Evolutionary conservation across 64 coral and sea anemone species (phyloP), one percentile per base, ranked within the genome.

Genomic region (Dendrophyllia cribrosa): DNA sequence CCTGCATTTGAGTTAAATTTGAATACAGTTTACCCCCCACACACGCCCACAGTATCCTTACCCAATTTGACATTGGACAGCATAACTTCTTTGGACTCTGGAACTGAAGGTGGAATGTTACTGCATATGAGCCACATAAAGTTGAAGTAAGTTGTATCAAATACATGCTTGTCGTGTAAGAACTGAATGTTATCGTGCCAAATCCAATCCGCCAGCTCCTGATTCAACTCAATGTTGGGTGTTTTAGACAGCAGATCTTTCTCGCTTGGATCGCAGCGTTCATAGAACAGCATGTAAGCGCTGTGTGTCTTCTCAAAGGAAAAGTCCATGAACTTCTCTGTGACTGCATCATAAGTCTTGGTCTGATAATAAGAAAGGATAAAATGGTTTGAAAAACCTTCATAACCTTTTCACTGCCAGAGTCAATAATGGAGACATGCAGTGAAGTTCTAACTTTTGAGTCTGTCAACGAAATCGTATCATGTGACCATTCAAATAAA

Each of bases 281-380:
- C 97, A 66, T 99, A 99, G 61, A 99, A 99, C 75, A 99, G 70
- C 97, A 99, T 99, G 49, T 99, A 99, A 0, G 97, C 97, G 88
- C 97, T 99, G 84, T 99, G 97, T 17, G 97, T 99, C 91, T 99
- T 99, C 51, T 99, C 97, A 55, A 99, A 99, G 60, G 97, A 99
- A 25, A 99, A 95, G 51, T 99, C 97, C 97, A 99, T 95, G 61
- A 99, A 99, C 68, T 99, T 99, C 60, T 99, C 97, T 26, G 97
- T 95, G 7, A 99, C 94, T 62, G 93, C 97, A 76, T 99, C 97
- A 15, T 99, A 99, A 0, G 97, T 99, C 83, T 99, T 99, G 9
- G 97, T 99, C 97, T 99, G 34, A 43, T 59, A 48, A 43, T 59
- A 48, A 46, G 63, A 10, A 59, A 51, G 80, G 6, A 73, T 21